Conservation (phyloP, 2,113 vertebrate species). For the Pseudorectes ferrugineus region DNA sequence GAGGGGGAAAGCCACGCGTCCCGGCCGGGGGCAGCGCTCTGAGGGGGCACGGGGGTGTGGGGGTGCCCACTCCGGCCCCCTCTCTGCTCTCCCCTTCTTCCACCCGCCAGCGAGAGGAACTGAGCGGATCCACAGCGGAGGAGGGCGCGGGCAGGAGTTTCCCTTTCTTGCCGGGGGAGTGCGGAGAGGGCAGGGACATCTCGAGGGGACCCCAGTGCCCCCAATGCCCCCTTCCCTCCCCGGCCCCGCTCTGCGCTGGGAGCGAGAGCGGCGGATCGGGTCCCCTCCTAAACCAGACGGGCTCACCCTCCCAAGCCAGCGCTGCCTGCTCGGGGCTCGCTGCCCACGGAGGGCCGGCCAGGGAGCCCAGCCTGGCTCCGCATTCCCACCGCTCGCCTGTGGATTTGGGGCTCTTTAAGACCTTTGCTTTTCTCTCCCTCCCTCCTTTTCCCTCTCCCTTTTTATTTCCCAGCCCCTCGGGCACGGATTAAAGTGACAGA, state of each 20-base stretch:
- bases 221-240: not conserved
- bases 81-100: not conserved
- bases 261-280: not conserved
- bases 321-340: not conserved
- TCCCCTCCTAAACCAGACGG: not conserved
- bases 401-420: constrained; percentile 75
- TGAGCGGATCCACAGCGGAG: not conserved
- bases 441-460: constrained; percentile 49
- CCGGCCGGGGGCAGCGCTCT: not conserved
- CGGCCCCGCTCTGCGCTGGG: not conserved
- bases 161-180: not conserved
- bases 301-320: not conserved
- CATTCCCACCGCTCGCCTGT: constrained; percentile 65
- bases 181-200: not conserved
- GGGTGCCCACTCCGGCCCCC: not conserved
- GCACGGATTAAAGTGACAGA: constrained; percentile 78
- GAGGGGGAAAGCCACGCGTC: not conserved
- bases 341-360: constrained; percentile 64
- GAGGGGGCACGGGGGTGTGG: too few relatives aligned
- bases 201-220: too few relatives aligned
- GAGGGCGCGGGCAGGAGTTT: not conserved
- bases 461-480: constrained; percentile 74
- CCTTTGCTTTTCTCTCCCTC: constrained; percentile 39
- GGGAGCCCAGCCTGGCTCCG: not conserved
- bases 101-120: not conserved